Evolutionary conservation across 2,797 vertebrate genomes (phyloP).

Genomic region (Psittacula derbiana): DNA sequence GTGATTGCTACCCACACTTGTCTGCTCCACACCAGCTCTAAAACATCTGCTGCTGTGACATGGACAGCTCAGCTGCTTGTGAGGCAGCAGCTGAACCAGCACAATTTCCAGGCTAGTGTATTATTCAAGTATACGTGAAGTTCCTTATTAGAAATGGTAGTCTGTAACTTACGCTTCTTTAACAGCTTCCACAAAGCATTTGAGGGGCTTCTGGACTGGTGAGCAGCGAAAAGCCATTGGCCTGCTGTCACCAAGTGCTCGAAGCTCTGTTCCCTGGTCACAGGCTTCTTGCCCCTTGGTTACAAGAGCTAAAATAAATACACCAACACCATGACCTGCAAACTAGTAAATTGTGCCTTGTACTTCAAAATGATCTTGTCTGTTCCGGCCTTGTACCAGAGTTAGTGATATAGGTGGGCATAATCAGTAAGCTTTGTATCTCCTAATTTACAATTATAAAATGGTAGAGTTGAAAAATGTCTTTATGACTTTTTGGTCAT

Average conservation of each 20-base stretch:
- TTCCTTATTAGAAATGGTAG: not conserved
- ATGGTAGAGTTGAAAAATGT: not conserved
- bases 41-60: not conserved
- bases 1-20: not conserved
- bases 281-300: not conserved
- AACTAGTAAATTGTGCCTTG: not conserved
- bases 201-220: not conserved
- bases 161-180: not conserved
- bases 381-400: not conserved
- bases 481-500: not conserved
- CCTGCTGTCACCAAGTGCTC: fast-evolving
- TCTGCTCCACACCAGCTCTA: not conserved
- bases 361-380: not conserved
- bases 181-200: not conserved
- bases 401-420: not conserved
- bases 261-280: not conserved
- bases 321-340: not conserved
- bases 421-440: not conserved
- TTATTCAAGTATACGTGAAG: not conserved
- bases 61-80: not conserved
- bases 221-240: fast-evolving
- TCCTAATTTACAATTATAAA: not conserved
- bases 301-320: not conserved
- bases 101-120: not conserved
- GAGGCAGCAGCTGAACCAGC: constrained; percentile 16